phyloP scores from a whole-genome alignment of 2,797 vertebrate genomes.

The Eleutherodactylus coqui region DNA sequence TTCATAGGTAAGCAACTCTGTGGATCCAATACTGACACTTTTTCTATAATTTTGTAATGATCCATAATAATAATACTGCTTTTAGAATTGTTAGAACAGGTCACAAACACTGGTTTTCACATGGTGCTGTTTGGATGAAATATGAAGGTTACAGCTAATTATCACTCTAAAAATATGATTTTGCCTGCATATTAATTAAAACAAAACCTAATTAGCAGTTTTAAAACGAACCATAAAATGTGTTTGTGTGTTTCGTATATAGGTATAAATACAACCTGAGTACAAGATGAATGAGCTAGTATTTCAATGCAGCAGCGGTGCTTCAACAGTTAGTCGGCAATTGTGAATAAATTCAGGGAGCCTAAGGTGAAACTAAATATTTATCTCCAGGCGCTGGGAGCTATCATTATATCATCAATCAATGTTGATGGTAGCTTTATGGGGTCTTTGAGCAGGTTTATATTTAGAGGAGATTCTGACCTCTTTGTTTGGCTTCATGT shows the following conservation, averaged over 20 bases:
- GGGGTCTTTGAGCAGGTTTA: slow-evolving; percentile 28
- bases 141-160: neutral
- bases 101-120: neutral
- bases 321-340: slow-evolving; percentile 15
- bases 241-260: neutral
- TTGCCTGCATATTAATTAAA: neutral
- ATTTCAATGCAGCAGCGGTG: neutral
- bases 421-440: slow-evolving; percentile 38
- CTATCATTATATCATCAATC: slow-evolving; percentile 56
- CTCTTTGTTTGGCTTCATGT: slow-evolving; percentile 39
- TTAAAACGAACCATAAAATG: neutral
- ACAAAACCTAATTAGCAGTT: neutral
- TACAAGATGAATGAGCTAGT: neutral
- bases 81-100: neutral
- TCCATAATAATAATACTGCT: too few relatives aligned
- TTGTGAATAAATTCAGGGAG: slow-evolving; percentile 46
- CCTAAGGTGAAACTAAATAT: slow-evolving; percentile 57
- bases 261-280: neutral
- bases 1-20: too few relatives aligned
- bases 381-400: slow-evolving; percentile 39
- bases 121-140: neutral
- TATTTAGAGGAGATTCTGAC: slow-evolving; percentile 38
- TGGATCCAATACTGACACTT: too few relatives aligned
- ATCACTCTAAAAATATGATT: neutral
- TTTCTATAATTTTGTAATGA: too few relatives aligned